Percentiles rank a stretch among this genome's conserved stretches.
Conservation (phyloP, 2,888 invertebrate species). For the Oxycera nigricornis region DNA sequence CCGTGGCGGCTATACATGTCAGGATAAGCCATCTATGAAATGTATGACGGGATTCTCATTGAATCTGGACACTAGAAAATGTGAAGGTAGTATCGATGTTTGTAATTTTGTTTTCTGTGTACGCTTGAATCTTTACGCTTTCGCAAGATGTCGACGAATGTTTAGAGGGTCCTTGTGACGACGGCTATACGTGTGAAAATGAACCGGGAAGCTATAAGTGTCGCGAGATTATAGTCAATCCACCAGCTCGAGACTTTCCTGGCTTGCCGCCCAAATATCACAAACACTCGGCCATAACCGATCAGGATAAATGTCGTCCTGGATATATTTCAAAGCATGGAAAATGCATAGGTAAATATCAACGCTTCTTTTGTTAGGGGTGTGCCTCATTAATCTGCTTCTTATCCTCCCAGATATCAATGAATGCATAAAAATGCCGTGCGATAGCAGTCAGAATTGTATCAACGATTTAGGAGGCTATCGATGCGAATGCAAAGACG, state of each 20-base stretch:
- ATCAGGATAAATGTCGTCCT: slow-evolving; percentile 43
- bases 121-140: slow-evolving; percentile 52
- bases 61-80: slow-evolving; percentile 64
- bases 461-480: slow-evolving; percentile 74
- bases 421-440: slow-evolving; percentile 69
- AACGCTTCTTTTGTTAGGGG: too few relatives aligned
- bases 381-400: too few relatives aligned
- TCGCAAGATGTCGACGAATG: slow-evolving; percentile 78
- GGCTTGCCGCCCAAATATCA: slow-evolving; percentile 25
- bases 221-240: slow-evolving; percentile 44
- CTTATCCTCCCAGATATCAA: slow-evolving; percentile 74
- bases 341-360: slow-evolving; percentile 48
- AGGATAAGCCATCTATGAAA: slow-evolving; percentile 66
- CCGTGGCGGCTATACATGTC: slow-evolving; percentile 74
- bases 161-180: slow-evolving; percentile 66
- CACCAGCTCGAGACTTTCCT: slow-evolving; percentile 44
- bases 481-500: slow-evolving; percentile 69
- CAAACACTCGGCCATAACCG: neutral
- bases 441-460: slow-evolving; percentile 72
- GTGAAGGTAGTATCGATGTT: slow-evolving; percentile 65
- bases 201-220: slow-evolving; percentile 78
- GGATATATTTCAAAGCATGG: slow-evolving; percentile 48
- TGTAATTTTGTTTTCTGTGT: neutral
- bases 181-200: slow-evolving; percentile 73
- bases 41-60: slow-evolving; percentile 73